Conservation (phyloP, 2,113 vertebrate genomes). For the Limanda limanda region DNA sequence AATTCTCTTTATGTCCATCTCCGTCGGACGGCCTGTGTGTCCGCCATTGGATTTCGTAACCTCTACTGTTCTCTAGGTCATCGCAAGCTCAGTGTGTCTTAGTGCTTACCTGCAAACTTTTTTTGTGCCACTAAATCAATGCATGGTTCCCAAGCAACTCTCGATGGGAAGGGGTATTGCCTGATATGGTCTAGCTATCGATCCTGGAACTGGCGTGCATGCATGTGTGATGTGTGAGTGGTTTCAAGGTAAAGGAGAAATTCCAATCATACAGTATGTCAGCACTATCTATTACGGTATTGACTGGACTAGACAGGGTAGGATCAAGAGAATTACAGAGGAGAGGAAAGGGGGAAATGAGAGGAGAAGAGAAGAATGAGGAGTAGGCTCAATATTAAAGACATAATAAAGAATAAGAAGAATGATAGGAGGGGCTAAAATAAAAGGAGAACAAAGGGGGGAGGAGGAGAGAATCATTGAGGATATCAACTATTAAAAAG, state of each 20-base stretch:
- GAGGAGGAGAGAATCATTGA: not conserved
- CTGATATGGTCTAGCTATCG: too few relatives aligned
- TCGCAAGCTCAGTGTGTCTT: too few relatives aligned
- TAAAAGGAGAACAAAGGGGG: not conserved
- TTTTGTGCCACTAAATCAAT: constrained; percentile 24
- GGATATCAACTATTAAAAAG: not conserved
- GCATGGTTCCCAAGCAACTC: constrained; percentile 8
- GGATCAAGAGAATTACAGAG: constrained; percentile 21
- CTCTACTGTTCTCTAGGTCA: not conserved
- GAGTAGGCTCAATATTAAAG: not conserved
- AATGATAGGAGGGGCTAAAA: not conserved
- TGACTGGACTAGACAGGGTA: constrained; percentile 5
- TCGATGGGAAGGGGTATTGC: not conserved
- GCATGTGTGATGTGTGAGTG: not conserved
- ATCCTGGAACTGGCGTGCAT: too few relatives aligned
- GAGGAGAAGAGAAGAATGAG: not conserved
- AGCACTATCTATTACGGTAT: constrained; percentile 17
- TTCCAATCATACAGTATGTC: not conserved
- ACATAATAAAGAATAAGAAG: not conserved
- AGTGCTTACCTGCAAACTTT: not conserved
- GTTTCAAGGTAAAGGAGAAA: constrained; percentile 11
- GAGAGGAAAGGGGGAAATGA: not conserved
- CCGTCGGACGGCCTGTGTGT: not conserved
- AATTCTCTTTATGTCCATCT: not conserved
- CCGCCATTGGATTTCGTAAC: not conserved